phyloP scores from a whole-genome alignment of 1,140 invertebrate genomes.

The Drosophila setifemur region DNA sequence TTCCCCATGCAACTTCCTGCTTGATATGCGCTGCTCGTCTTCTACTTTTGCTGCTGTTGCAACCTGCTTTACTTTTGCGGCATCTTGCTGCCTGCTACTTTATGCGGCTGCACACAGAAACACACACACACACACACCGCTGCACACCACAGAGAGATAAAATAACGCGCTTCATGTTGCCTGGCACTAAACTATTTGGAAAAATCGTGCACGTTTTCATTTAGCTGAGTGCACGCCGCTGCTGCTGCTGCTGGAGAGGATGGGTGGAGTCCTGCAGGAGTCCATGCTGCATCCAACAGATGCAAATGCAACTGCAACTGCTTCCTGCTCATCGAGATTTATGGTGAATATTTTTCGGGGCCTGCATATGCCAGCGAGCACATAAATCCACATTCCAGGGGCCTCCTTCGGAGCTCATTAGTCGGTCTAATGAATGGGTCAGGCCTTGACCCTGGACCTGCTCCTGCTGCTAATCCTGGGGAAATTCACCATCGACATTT shows the following conservation, averaged over 20 bases:
- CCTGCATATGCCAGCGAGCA: slow-evolving; percentile 31
- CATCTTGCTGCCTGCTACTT: slow-evolving; percentile 50
- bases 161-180: slow-evolving; percentile 69
- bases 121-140: background rate
- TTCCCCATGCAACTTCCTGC: slow-evolving; percentile 19
- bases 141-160: slow-evolving; percentile 33
- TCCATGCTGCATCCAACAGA: slow-evolving; percentile 24
- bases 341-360: slow-evolving; percentile 45
- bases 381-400: slow-evolving; percentile 42
- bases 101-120: slow-evolving; percentile 27
- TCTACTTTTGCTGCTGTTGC: slow-evolving; percentile 48
- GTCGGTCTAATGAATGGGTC: slow-evolving; percentile 17
- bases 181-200: slow-evolving; percentile 68
- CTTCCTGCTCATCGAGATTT: slow-evolving; percentile 43
- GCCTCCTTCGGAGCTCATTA: slow-evolving; percentile 3
- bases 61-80: slow-evolving; percentile 62
- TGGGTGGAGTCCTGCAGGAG: too few species aligned
- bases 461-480: too few species aligned
- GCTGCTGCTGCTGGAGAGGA: slow-evolving; percentile 10
- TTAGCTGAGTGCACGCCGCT: slow-evolving; percentile 77
- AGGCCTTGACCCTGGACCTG: slow-evolving; percentile 39
- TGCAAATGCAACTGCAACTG: slow-evolving; percentile 37
- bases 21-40: slow-evolving; percentile 66
- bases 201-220: slow-evolving; percentile 78
- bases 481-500: slow-evolving; percentile 32